Evolutionary conservation across 2,797 vertebrate genomes (phyloP).

Genomic region (Sebastes steindachneri): DNA sequence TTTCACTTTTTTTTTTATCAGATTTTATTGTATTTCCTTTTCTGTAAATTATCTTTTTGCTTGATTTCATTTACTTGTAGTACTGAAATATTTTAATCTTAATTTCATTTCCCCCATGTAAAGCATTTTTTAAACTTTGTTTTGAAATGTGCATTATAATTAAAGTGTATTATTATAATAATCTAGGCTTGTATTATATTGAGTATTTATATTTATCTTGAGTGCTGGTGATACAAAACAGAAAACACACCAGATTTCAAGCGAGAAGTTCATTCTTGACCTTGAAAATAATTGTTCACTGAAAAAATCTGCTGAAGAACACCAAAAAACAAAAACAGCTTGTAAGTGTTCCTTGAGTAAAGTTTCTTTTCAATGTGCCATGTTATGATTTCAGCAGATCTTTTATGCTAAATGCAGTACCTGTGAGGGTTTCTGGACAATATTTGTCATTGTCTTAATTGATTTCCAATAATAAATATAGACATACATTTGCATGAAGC

Average conservation of each 20-base stretch:
- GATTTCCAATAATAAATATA: too few relatives aligned
- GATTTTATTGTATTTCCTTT: neutral
- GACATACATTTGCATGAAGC: too few relatives aligned
- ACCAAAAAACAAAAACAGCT: neutral
- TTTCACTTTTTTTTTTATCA: neutral
- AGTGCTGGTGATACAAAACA: neutral
- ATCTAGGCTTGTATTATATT: neutral
- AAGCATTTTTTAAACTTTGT: neutral
- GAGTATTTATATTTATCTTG: neutral
- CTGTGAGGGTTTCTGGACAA: too few relatives aligned
- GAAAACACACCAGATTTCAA: neutral
- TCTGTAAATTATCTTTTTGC: neutral
- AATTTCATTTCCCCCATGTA: accelerated
- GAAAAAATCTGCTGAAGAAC: neutral
- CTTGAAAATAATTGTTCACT: neutral
- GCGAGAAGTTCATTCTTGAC: neutral
- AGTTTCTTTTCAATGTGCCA: too few relatives aligned
- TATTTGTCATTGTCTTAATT: too few relatives aligned
- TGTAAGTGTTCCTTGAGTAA: neutral
- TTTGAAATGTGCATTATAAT: neutral
- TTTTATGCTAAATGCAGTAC: too few relatives aligned
- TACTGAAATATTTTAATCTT: too few relatives aligned
- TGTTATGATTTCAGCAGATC: accelerated
- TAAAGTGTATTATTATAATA: neutral
- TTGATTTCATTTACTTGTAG: neutral